A percentile compares a stretch with the other conserved stretches of the same genome.
Conservation (phyloP, 2,113 vertebrate genomes). For the Corvus moneduloides region DNA sequence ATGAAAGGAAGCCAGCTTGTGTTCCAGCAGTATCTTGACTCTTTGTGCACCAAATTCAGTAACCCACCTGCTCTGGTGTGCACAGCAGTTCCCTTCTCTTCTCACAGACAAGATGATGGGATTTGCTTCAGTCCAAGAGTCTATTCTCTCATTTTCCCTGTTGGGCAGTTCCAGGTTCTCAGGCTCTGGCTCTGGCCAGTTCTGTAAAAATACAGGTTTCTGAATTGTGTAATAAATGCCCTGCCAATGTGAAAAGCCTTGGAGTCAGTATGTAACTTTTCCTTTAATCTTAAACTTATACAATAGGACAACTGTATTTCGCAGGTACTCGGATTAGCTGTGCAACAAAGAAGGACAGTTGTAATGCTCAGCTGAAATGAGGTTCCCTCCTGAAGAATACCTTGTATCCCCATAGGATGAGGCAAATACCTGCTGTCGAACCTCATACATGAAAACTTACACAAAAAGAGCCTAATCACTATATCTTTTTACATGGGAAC, state of each 20-base stretch:
- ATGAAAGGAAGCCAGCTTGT: constrained; percentile 15
- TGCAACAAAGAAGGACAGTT: background rate
- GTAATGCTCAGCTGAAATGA: background rate
- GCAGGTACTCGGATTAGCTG: background rate
- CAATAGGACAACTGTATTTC: background rate
- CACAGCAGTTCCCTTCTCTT: background rate
- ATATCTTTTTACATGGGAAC: background rate
- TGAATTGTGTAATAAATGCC: background rate
- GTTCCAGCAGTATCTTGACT: constrained; percentile 7
- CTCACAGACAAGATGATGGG: background rate
- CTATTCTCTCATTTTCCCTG: background rate
- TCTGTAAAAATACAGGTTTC: background rate
- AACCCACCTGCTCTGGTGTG: background rate
- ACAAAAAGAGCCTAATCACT: background rate
- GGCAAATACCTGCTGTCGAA: background rate
- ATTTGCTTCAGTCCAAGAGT: background rate
- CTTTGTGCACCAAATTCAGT: background rate
- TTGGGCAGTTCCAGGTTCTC: background rate
- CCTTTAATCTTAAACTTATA: background rate
- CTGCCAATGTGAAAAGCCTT: background rate
- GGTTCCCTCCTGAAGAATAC: background rate
- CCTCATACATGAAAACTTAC: background rate
- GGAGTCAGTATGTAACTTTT: background rate
- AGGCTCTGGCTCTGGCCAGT: background rate
- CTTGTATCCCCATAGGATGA: background rate